Base-by-base conservation (phyloP, 1,140 invertebrate genomes). In the Drosophila lacteicornis region DNA sequence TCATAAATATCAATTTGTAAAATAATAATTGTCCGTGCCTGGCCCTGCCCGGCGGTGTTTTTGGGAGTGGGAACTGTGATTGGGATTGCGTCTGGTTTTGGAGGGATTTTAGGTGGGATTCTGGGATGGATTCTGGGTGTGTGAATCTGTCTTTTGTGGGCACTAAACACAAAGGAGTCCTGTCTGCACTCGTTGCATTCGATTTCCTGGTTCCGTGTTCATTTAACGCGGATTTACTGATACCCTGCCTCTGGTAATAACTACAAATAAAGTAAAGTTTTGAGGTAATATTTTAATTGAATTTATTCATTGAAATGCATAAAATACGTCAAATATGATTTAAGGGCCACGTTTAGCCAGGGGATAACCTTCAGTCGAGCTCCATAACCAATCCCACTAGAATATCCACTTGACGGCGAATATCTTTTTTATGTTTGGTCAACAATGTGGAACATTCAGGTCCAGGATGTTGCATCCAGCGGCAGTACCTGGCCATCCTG, bases 1-100 rank as follows among this genome's bases (percentile, higher is more conserved):
- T 91, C 88, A 91, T 91, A 91, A 91, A 91, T 91, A 91, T 91
- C 88, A 91, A 91, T 91, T 91, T 91, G 88, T 90, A 84, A 91
- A 91, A 91, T 88, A 91, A 91, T 91, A 91, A 91, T 91, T 91
- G 88, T 91, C 71, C 55, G 66, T 36, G 53, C 36, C 46, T 36
- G 33, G 33, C 3, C 30, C 8, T 53, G 59, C 19, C 47, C 47
- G 19, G 15, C 19, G 27, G 70, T 38, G 59, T 71, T 50, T 71
- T 50, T 40, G 66, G 47, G 36, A n/a, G 33, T 33, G 47, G 42
- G 51, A 13, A 13, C 12, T 47, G 65, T 49, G n/a, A 40, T 56
- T 43, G 49, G 30, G 71, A 45, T 13, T 77, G 59, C 47, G 59
- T 55, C 56, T 83, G 75, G 27, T 45, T 22, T 47, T 63, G 53